These are phyloP conservation scores for Diachasmimorpha longicaudata DNA, from an alignment of 1,140 invertebrate species.

Conservation along the genomic window DNA sequence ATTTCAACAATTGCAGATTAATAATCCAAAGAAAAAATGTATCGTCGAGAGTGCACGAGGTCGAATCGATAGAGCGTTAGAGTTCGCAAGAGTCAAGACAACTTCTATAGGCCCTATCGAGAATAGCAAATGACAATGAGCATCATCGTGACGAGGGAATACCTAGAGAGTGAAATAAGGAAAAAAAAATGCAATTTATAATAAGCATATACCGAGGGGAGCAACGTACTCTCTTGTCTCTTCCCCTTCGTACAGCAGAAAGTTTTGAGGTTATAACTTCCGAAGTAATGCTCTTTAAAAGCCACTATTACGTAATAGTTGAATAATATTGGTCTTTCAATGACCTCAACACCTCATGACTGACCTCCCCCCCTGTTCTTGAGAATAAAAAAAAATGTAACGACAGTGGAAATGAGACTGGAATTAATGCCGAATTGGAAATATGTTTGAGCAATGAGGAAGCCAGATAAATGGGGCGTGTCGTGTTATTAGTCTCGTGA, in stretches of 20 bases:
- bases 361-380: neutral
- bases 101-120: neutral
- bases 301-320: slow-evolving; percentile 17
- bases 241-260: neutral
- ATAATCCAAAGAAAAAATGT: neutral
- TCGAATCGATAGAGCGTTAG: slow-evolving; percentile 18
- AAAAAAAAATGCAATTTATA: neutral
- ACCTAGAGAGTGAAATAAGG: neutral
- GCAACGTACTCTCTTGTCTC: neutral
- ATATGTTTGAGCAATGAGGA: neutral
- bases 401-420: neutral
- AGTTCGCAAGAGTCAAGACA: neutral
- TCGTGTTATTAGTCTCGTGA: slow-evolving; percentile 18
- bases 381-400: neutral
- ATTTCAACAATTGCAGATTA: neutral
- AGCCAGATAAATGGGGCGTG: slow-evolving; percentile 11
- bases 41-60: slow-evolving; percentile 15
- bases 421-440: neutral
- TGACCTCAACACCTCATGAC: neutral
- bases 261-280: neutral
- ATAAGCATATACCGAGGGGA: neutral
- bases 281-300: neutral
- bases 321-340: neutral
- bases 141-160: neutral
- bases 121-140: neutral